Base-by-base conservation (phyloP, 2,797 vertebrate genomes). In the Rhynchonycteris naso region DNA sequence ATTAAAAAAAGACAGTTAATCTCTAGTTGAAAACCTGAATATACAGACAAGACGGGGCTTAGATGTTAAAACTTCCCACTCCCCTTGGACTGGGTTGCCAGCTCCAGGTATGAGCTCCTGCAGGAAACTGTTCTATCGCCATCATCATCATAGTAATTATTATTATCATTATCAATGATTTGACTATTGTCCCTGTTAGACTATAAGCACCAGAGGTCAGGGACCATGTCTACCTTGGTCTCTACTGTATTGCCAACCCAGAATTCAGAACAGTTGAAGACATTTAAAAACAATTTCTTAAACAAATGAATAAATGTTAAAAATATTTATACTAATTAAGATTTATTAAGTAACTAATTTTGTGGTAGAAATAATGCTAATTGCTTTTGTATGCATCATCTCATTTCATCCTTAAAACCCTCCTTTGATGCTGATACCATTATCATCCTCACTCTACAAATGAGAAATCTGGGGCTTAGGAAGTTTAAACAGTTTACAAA, bases 281-380 rank as follows among this genome's bases (percentile, higher is more conserved):
- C 50, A 68, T 75, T 84, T 65, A 75, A 91, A 43, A 91, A 74
- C n/a, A 16, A 61, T 74, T 56, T 83, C 26, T 91, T 58, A n/a
- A 75, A 22, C 56, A 28, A 66, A 75, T 75, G 71, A 47, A 59
- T 35, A 35, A 56, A 84, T 84, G 16, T 28, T 68, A 28, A 58
- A 56, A 84, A 84, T 68, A 84, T 33, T 76, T 65, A 56, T 56
- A 54, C 59, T 63, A 56, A 35, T 54, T 76, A 68, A 47, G 50
- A 59, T 22, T 76, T 78, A 59, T 16, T 50, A 66, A 68, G 61
- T 50, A 26, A 86, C 56, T 78, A 50, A 33, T 43, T 79, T 63
- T 72, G 43, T 80, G 59, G 21, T 33, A 87, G 30, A 56, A 1
- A 33, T 19, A 2, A 7, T 56, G 58, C 47, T 81, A 54, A 76